phyloP scores from a whole-genome alignment of 2,797 vertebrate species.

The Benthosema pterotum region DNA sequence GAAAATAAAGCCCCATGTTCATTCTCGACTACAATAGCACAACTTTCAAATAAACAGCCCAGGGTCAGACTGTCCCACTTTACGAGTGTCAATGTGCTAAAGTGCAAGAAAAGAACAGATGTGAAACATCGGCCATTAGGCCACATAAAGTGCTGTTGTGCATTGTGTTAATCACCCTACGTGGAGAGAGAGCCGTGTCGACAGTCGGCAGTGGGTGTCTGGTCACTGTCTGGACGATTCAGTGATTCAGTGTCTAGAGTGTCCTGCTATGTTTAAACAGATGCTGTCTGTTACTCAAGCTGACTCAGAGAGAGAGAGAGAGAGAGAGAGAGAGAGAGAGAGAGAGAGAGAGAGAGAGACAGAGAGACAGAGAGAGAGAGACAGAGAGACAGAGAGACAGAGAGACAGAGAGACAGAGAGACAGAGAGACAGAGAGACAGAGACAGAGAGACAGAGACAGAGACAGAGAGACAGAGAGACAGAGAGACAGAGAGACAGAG shows the following conservation, averaged over 20 bases:
- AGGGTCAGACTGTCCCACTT: constrained; percentile 2
- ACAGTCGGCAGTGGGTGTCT: constrained; percentile 35
- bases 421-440: too few relatives aligned
- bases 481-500: too few relatives aligned
- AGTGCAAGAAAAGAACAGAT: constrained; percentile 13
- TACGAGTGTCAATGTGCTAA: constrained; percentile 13
- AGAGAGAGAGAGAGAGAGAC: too few relatives aligned
- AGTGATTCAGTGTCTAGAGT: constrained; percentile 67
- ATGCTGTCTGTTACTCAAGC: constrained; percentile 58
- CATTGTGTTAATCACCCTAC: constrained; percentile 54
- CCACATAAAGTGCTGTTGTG: constrained; percentile 17
- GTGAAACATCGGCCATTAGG: constrained; percentile 21
- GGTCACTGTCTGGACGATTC: constrained; percentile 27
- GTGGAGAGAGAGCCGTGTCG: constrained; percentile 34
- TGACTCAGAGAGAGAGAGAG: constrained; percentile 53
- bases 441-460: too few relatives aligned
- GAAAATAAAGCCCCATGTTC: too few relatives aligned
- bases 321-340: too few relatives aligned
- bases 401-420: too few relatives aligned
- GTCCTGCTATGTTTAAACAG: constrained; percentile 70
- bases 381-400: too few relatives aligned
- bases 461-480: too few relatives aligned
- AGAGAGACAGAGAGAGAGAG: constrained; percentile 51
- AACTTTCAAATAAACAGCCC: constrained; percentile 33
- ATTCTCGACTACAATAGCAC: constrained; percentile 29